These are phyloP conservation scores for Gymnothorax reevesii DNA, from an alignment of 2,797 vertebrate species.

Conservation along the genomic window DNA sequence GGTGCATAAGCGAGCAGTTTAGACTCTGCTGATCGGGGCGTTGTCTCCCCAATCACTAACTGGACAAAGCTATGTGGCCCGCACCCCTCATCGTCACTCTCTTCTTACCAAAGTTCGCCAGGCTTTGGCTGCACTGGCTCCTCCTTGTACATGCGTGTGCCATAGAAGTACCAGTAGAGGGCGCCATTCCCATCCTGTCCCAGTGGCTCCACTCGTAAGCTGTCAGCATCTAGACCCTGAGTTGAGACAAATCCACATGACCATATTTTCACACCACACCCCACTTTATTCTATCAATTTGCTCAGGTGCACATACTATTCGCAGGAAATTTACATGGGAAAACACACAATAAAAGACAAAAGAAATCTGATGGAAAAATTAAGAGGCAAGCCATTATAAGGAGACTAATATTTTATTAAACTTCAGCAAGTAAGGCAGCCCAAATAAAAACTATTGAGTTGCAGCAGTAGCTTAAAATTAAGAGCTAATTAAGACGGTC, in stretches of 20 bases:
- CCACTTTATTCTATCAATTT: neutral
- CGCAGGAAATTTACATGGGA: too few species aligned
- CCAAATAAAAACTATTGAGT: neutral
- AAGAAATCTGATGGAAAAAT: neutral
- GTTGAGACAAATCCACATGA: neutral
- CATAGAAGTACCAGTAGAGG: slow-evolving; percentile 99
- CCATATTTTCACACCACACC: neutral
- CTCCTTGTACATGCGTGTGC: slow-evolving; percentile 97
- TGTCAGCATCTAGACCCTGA: slow-evolving; percentile 93
- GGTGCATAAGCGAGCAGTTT: neutral
- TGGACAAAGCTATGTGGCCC: neutral
- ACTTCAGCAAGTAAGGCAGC: neutral
- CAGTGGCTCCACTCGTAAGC: slow-evolving; percentile 91
- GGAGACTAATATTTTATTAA: neutral
- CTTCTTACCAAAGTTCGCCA: slow-evolving; percentile 70
- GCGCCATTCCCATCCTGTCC: slow-evolving; percentile 91
- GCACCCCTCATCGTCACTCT: neutral
- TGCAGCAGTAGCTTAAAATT: neutral
- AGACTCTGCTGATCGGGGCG: neutral
- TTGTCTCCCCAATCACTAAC: too few species aligned
- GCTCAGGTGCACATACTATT: neutral
- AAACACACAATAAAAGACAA: neutral
- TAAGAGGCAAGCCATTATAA: neutral
- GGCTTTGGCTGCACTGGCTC: slow-evolving; percentile 68
- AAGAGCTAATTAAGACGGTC: neutral